Conservation (phyloP, 2,797 vertebrate species). For the Pantherophis vulpinus region DNA sequence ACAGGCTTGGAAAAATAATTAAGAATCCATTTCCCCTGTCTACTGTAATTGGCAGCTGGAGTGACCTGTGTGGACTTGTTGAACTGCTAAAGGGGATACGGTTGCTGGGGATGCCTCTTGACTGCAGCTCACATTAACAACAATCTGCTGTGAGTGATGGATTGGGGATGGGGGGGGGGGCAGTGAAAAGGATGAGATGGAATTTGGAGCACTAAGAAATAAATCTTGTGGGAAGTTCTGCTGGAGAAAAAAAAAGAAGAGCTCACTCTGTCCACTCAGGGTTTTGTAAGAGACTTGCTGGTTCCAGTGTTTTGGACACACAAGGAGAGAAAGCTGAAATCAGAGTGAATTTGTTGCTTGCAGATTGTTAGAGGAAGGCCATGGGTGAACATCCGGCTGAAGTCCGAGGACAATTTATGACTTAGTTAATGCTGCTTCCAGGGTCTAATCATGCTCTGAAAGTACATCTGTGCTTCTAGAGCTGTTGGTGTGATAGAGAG, state of each 20-base stretch:
- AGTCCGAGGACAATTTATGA: background rate
- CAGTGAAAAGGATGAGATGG: background rate
- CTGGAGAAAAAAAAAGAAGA: background rate
- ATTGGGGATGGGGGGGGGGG: background rate
- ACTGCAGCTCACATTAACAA: constrained; percentile 4
- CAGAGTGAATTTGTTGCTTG: constrained; percentile 26
- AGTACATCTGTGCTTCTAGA: background rate
- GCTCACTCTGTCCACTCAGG: background rate
- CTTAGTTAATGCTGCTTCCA: constrained; percentile 6
- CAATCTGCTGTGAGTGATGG: constrained; percentile 13
- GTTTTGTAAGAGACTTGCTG: constrained; percentile 24
- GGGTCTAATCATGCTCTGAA: background rate
- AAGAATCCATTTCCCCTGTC: constrained; percentile 32
- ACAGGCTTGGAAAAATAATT: constrained; percentile 42
- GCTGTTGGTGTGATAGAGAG: background rate
- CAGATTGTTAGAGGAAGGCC: constrained; percentile 23
- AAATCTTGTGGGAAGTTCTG: background rate
- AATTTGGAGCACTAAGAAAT: background rate
- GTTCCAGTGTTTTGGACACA: constrained; percentile 27
- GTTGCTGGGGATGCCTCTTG: constrained; percentile 29
- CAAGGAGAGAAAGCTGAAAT: constrained; percentile 33
- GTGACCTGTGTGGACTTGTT: constrained; percentile 26
- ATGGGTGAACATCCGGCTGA: constrained; percentile 19
- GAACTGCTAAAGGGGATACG: constrained; percentile 20
- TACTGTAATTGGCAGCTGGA: constrained; percentile 14